These are phyloP conservation scores for Cataglyphis altisquamis DNA, from an alignment of 2,888 invertebrate genomes.

Conservation along the genomic window DNA sequence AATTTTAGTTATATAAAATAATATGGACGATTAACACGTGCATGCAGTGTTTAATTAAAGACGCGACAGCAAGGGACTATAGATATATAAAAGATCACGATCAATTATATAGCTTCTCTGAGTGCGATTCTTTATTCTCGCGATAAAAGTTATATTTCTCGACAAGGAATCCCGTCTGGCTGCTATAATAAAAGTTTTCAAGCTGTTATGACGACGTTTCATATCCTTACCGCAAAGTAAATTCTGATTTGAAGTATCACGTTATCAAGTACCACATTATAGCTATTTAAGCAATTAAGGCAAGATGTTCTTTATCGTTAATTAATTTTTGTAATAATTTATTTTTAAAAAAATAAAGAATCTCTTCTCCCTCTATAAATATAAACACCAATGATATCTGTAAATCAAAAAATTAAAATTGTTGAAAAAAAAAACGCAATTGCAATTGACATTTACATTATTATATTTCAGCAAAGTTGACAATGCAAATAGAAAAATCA, in stretches of 20 bases:
- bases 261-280: background rate
- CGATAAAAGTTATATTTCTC: conserved; percentile 10
- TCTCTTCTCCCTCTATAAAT: background rate
- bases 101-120: background rate
- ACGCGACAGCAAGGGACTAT: background rate
- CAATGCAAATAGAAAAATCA: background rate
- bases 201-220: background rate
- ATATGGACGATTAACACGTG: background rate
- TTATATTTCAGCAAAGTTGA: background rate
- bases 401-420: background rate
- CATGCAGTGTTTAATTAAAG: background rate
- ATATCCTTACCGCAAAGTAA: background rate
- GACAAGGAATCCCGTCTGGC: background rate
- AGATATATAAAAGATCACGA: background rate
- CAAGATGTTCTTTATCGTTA: background rate
- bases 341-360: background rate
- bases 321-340: background rate
- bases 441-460: background rate
- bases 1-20: background rate
- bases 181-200: conserved; percentile 6
- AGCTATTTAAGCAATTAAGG: background rate
- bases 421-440: background rate
- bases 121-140: background rate
- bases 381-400: background rate
- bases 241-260: background rate